Evolutionary conservation across 2,797 vertebrate genomes (phyloP).

Genomic region (Choloepus didactylus): DNA sequence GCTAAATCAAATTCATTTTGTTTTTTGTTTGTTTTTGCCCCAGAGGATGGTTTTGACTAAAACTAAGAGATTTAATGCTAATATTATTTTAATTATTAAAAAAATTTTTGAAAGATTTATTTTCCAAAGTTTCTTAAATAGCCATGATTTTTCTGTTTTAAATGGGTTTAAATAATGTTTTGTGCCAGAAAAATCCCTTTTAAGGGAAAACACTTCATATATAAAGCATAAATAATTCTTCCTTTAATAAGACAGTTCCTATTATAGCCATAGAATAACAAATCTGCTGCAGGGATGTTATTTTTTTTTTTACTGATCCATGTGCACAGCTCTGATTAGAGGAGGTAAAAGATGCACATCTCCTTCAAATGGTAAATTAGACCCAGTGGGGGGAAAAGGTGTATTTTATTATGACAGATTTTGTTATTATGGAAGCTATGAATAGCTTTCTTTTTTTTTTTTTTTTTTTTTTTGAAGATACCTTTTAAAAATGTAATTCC

Average conservation of each 20-base stretch:
- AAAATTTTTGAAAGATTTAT: background rate
- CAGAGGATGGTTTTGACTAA: background rate
- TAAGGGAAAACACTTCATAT: conserved; percentile 36
- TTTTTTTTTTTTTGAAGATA: background rate
- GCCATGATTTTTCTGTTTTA: conserved; percentile 53
- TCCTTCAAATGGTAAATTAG: conserved; percentile 61
- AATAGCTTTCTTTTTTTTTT: background rate
- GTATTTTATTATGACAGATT: conserved; percentile 62
- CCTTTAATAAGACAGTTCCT: conserved; percentile 67
- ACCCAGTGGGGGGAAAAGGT: background rate
- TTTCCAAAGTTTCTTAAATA: conserved; percentile 64
- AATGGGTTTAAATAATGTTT: conserved; percentile 63
- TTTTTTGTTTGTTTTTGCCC: background rate
- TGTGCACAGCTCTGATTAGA: conserved; percentile 73
- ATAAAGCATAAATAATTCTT: conserved; percentile 69
- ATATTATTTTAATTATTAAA: conserved; percentile 52
- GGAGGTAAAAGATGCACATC: conserved; percentile 28
- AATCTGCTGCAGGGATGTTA: background rate
- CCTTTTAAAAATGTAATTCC: conserved; percentile 49
- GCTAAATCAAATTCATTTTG: conserved; percentile 39
- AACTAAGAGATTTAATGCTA: conserved; percentile 54
- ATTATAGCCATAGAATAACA: conserved; percentile 59
- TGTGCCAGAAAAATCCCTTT: conserved; percentile 19
- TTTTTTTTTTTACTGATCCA: conserved; percentile 55
- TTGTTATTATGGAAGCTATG: conserved; percentile 58